A percentile compares a stretch with the other conserved stretches of the same genome.
Evolutionary conservation across 2,888 invertebrate species (phyloP).

Genomic region (Oscheius sp.): DNA sequence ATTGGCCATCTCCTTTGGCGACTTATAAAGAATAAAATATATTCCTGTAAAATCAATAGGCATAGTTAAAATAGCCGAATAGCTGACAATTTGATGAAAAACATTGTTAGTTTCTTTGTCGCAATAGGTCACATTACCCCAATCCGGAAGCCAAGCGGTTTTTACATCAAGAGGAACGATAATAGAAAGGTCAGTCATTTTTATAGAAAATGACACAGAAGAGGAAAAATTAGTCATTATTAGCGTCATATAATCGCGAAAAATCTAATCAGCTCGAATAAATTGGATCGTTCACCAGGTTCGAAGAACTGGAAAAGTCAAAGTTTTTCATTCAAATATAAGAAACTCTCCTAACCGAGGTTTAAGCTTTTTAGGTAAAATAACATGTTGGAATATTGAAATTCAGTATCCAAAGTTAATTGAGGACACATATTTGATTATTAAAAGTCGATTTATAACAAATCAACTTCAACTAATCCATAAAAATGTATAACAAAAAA

Average conservation of each 20-base stretch:
- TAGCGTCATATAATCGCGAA: neutral
- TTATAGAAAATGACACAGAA: neutral
- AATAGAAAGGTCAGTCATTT: neutral
- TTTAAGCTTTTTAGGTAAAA: too few species aligned
- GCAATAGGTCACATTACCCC: conserved; percentile 4
- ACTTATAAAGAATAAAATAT: conserved; percentile 1
- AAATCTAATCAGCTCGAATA: too few species aligned
- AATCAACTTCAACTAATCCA: too few species aligned
- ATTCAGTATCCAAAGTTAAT: too few species aligned
- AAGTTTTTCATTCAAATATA: too few species aligned
- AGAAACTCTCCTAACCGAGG: too few species aligned
- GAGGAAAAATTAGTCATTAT: neutral
- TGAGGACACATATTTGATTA: too few species aligned
- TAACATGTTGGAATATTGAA: too few species aligned
- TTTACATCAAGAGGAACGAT: neutral
- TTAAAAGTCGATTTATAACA: too few species aligned
- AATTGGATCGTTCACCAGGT: too few species aligned
- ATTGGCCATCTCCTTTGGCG: neutral
- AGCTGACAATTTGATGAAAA: neutral
- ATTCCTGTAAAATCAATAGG: neutral
- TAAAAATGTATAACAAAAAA: too few species aligned
- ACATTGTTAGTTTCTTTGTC: neutral
- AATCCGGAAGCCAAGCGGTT: neutral
- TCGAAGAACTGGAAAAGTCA: too few species aligned
- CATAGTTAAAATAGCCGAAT: neutral